Percentiles rank a stretch among this genome's conserved stretches.
phyloP scores from a whole-genome alignment of 1,140 invertebrate genomes.

The Ostrea denselamellosa region DNA sequence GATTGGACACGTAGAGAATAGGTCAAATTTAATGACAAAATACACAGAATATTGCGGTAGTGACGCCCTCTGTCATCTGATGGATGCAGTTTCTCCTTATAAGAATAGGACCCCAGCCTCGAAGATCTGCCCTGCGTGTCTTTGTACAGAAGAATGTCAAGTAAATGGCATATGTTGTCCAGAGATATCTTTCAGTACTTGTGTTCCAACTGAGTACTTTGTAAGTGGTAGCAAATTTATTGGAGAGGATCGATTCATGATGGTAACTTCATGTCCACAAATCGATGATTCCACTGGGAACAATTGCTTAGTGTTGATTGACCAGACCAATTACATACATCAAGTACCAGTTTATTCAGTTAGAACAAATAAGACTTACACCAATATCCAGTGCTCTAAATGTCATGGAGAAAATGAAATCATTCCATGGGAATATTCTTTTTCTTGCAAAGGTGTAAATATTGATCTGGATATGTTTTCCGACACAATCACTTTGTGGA shows the following conservation, averaged over 20 bases:
- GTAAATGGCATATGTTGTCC: neutral
- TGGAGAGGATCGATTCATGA: neutral
- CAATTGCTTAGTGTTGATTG: neutral
- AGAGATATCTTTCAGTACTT: neutral
- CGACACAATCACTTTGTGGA: neutral
- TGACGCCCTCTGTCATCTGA: neutral
- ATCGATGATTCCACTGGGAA: neutral
- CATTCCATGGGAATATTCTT: neutral
- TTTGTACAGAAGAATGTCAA: neutral
- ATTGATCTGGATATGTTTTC: neutral
- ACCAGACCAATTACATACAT: neutral
- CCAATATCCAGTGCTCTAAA: constrained; percentile 3
- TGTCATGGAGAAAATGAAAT: neutral
- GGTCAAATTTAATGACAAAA: neutral
- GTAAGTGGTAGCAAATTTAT: neutral
- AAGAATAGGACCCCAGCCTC: neutral
- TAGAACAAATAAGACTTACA: neutral
- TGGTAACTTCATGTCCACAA: neutral
- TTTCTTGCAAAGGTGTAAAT: neutral
- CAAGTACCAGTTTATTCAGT: neutral
- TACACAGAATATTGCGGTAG: neutral
- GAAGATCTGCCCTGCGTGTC: neutral
- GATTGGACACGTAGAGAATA: neutral
- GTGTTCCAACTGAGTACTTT: neutral
- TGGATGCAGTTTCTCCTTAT: neutral